Conservation (phyloP, 2,888 invertebrate species). For the Choristoneura rosaceana region DNA sequence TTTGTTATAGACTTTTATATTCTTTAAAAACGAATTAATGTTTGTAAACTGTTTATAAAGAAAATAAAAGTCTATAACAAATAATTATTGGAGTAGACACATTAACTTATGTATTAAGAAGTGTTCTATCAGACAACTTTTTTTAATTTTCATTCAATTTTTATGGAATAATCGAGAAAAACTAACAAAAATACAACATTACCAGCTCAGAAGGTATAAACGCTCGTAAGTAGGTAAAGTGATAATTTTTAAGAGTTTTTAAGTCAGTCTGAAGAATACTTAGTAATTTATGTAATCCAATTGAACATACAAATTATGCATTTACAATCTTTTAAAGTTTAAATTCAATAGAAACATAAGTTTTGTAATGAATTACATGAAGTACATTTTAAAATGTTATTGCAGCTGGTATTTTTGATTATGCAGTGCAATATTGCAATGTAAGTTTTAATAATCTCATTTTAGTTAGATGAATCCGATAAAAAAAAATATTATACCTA, state of each 20-base stretch:
- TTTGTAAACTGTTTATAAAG: no score
- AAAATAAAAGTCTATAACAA: no score
- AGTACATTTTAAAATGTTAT: conserved; percentile 20
- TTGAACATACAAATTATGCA: conserved; percentile 27
- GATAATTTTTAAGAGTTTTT: conserved; percentile 27
- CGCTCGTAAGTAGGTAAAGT: conserved; percentile 8
- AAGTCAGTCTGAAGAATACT: conserved; percentile 14
- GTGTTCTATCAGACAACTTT: no score
- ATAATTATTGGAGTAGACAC: no score
- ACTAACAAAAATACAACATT: no score
- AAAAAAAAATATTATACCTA: conserved; percentile 33
- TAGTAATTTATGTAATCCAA: conserved; percentile 22
- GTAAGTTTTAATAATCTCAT: conserved; percentile 30
- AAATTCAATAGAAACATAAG: background rate
- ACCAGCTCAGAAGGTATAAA: no score
- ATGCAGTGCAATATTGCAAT: conserved; percentile 29
- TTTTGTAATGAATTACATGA: conserved; percentile 18
- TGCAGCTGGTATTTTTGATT: conserved; percentile 20
- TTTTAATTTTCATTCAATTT: no score
- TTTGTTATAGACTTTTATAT: no score
- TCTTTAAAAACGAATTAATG: no score
- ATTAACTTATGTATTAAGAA: no score
- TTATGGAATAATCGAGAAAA: no score
- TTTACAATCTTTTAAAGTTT: conserved; percentile 24
- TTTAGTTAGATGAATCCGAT: conserved; percentile 29